These are phyloP conservation scores for Sorex araneus DNA, from an alignment of 2,113 vertebrate species.

Conservation along the genomic window DNA sequence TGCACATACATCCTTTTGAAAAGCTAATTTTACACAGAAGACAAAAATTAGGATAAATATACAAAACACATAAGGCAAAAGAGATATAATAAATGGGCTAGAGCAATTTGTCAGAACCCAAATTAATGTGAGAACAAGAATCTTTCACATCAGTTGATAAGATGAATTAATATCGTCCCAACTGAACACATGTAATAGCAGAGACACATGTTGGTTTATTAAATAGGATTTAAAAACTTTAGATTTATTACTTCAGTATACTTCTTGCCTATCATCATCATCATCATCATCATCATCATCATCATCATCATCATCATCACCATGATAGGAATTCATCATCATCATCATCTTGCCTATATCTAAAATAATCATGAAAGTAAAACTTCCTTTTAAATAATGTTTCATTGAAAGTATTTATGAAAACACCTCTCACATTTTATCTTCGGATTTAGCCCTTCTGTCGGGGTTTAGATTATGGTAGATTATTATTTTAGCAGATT, in stretches of 20 bases:
- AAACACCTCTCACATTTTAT: neutral
- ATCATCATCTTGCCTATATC: conserved; percentile 10
- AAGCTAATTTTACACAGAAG: conserved; percentile 14
- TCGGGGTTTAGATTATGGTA: neutral
- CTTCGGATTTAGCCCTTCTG: neutral
- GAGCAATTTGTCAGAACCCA: neutral
- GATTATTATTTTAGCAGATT: neutral
- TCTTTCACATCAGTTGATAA: neutral
- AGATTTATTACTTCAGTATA: too few relatives aligned
- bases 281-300: too few relatives aligned
- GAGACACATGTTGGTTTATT: neutral
- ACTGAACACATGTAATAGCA: neutral
- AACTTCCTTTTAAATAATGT: neutral
- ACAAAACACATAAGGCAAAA: too few relatives aligned
- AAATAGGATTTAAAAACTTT: neutral
- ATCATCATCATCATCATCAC: too few relatives aligned
- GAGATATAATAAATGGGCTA: neutral
- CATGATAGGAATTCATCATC: too few relatives aligned
- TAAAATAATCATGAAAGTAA: conserved; percentile 37
- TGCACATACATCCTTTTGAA: neutral
- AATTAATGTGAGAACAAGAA: neutral
- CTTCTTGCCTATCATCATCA: too few relatives aligned
- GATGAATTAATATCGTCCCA: neutral
- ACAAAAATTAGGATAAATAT: neutral
- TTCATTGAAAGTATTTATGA: neutral